These are phyloP conservation scores for Phortica variegata DNA, from an alignment of 1,140 invertebrate genomes.

Conservation along the genomic window DNA sequence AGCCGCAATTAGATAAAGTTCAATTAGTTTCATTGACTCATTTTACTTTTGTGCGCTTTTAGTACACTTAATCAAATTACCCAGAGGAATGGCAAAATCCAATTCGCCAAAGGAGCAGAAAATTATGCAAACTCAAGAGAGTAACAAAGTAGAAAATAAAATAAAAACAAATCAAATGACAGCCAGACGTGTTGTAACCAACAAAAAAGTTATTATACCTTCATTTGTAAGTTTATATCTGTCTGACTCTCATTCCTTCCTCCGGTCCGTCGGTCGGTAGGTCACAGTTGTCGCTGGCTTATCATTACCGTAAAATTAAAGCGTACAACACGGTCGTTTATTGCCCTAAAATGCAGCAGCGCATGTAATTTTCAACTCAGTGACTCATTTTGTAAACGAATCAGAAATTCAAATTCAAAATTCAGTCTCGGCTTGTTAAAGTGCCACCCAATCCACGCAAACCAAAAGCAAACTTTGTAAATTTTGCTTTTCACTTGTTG, in stretches of 20 bases:
- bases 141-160: constrained; percentile 23
- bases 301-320: too few relatives aligned
- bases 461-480: neutral
- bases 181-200: constrained; percentile 26
- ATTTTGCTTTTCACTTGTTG: constrained; percentile 5
- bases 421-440: constrained; percentile 30
- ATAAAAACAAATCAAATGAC: constrained; percentile 15
- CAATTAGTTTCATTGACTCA: constrained; percentile 31
- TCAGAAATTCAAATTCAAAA: constrained; percentile 32
- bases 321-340: constrained; percentile 45
- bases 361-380: constrained; percentile 42
- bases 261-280: neutral
- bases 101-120: constrained; percentile 40
- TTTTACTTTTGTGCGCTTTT: constrained; percentile 13
- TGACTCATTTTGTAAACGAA: constrained; percentile 25
- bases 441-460: neutral
- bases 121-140: constrained; percentile 38
- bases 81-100: constrained; percentile 19
- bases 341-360: constrained; percentile 45
- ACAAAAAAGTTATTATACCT: too few relatives aligned
- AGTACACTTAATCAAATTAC: constrained; percentile 40
- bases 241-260: constrained; percentile 35
- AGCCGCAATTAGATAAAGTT: constrained; percentile 42
- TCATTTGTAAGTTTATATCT: too few relatives aligned
- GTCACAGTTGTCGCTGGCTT: neutral